A percentile compares a stretch with the other conserved stretches of the same genome.
These are phyloP conservation scores for Boleophthalmus pectinirostris DNA, from an alignment of 2,113 vertebrate species.

Conservation along the genomic window DNA sequence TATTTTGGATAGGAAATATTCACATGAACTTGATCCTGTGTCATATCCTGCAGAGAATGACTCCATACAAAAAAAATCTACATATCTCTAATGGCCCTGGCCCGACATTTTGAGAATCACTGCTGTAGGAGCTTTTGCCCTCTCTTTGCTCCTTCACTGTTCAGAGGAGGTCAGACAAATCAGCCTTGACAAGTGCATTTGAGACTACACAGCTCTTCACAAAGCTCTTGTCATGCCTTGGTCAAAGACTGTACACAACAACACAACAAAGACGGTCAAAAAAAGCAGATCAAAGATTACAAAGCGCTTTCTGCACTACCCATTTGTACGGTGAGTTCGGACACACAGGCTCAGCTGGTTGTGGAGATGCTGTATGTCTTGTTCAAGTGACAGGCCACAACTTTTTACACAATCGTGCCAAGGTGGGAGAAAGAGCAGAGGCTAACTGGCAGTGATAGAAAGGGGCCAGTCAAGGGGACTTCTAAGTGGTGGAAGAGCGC, in stretches of 20 bases:
- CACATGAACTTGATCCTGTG: background rate
- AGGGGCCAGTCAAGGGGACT: background rate
- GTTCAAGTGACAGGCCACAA: conserved; percentile 1
- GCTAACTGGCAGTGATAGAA: conserved; percentile 3
- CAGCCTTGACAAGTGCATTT: conserved; percentile 13
- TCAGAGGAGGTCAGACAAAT: conserved; percentile 25
- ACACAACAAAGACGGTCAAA: conserved; percentile 9
- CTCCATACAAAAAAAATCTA: background rate
- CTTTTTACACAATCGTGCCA: background rate
- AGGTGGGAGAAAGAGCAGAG: conserved; percentile 5
- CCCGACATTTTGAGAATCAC: background rate
- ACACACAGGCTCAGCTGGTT: background rate
- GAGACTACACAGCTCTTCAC: conserved; percentile 30
- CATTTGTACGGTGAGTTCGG: background rate
- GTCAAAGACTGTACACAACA: conserved; percentile 3
- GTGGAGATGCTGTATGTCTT: background rate
- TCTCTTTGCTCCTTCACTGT: conserved; percentile 7
- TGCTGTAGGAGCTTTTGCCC: background rate
- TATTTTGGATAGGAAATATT: too few relatives aligned
- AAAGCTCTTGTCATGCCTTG: conserved; percentile 24
- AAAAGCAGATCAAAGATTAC: conserved; percentile 6
- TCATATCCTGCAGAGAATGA: background rate
- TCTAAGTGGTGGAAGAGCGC: background rate
- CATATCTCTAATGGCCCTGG: background rate
- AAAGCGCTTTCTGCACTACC: background rate